phyloP scores from a whole-genome alignment of 2,888 invertebrate species.

The Noctua comes region DNA sequence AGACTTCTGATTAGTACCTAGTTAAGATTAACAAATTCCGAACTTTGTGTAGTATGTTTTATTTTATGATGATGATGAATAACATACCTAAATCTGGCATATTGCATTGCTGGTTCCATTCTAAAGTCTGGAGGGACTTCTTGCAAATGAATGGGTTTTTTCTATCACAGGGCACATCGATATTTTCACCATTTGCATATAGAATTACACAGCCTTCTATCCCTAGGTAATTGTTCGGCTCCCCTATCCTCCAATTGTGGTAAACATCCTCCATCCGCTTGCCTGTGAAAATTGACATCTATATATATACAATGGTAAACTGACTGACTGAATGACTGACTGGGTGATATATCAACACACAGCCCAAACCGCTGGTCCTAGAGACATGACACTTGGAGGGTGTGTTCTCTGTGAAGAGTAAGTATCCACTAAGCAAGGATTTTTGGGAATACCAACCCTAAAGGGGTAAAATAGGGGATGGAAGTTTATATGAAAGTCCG shows the following conservation, averaged over 20 bases:
- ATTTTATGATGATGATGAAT: neutral
- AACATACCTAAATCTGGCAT: slow-evolving; percentile 31
- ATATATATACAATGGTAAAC: too few relatives aligned
- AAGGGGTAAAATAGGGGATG: too few relatives aligned
- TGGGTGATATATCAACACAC: too few relatives aligned
- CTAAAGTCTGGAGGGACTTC: slow-evolving; percentile 26
- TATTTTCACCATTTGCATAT: neutral
- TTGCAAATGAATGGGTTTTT: slow-evolving; percentile 22
- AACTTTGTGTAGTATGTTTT: neutral
- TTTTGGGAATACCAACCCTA: too few relatives aligned
- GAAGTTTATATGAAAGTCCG: too few relatives aligned
- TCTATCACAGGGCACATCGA: neutral
- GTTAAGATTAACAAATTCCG: neutral
- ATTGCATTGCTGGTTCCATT: slow-evolving; percentile 35
- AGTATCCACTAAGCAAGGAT: too few relatives aligned
- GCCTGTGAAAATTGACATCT: slow-evolving; percentile 14
- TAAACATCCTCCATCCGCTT: slow-evolving; percentile 36
- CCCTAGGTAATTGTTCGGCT: slow-evolving; percentile 19
- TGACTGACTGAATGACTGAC: too few relatives aligned
- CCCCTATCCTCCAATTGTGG: slow-evolving; percentile 16
- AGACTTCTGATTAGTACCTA: neutral
- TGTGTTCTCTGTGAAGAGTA: too few relatives aligned
- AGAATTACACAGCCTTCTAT: slow-evolving; percentile 12
- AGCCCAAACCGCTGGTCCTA: too few relatives aligned
- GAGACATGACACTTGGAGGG: too few relatives aligned